These are phyloP conservation scores for Rynchops niger DNA, from an alignment of 2,113 vertebrate genomes.

Conservation along the genomic window DNA sequence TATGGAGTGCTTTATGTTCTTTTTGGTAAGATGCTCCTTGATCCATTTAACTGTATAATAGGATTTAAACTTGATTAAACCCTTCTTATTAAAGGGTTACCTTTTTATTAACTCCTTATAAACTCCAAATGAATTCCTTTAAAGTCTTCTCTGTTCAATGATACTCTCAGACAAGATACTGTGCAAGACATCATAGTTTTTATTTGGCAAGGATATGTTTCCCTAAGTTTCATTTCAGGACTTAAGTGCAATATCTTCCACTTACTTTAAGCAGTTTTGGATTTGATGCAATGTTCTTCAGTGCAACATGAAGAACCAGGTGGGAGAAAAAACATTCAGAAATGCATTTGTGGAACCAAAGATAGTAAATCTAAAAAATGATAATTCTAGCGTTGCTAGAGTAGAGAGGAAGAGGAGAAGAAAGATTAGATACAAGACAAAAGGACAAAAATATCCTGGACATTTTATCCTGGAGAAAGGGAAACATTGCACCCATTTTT, in stretches of 20 bases:
- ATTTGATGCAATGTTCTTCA: neutral
- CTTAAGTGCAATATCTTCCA: neutral
- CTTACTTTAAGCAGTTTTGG: neutral
- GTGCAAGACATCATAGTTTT: neutral
- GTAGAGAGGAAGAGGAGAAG: neutral
- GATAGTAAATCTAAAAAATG: neutral
- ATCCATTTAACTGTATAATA: neutral
- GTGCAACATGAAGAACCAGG: neutral
- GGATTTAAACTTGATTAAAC: neutral
- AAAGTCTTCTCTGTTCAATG: neutral
- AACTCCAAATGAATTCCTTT: neutral
- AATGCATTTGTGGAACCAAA: neutral
- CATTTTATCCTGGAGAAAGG: neutral
- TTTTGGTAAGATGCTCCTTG: neutral
- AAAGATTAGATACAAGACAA: neutral
- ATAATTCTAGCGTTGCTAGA: neutral
- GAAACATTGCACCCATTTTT: neutral
- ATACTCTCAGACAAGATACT: neutral
- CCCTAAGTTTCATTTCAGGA: neutral
- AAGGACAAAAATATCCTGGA: neutral
- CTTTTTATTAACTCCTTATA: neutral
- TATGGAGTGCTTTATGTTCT: neutral
- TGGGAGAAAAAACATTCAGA: neutral
- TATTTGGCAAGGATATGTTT: accelerated
- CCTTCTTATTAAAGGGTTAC: neutral